phyloP scores from a whole-genome alignment of 2,797 vertebrate species.

The Platyrinchus mystaceus region DNA sequence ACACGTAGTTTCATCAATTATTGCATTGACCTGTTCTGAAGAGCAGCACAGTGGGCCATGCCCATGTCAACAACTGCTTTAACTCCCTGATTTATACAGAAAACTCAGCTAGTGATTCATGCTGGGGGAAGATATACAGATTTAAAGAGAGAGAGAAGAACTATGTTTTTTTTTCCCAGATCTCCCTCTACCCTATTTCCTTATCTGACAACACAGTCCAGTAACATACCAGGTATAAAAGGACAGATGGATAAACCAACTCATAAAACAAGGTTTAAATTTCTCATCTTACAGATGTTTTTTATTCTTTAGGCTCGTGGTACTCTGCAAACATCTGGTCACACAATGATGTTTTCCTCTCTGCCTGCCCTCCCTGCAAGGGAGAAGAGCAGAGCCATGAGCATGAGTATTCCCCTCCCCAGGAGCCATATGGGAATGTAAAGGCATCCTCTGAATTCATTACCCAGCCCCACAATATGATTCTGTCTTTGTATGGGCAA shows the following conservation, averaged over 20 bases:
- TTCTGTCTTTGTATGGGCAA: slow-evolving; percentile 1
- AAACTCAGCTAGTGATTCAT: not conserved
- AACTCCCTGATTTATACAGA: not conserved
- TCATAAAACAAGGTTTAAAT: not conserved
- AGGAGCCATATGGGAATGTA: slow-evolving; percentile 41
- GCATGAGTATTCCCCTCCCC: slow-evolving; percentile 7
- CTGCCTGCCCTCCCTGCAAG: not conserved
- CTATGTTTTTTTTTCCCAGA: not conserved
- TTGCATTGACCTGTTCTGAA: not conserved
- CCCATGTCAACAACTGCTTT: not conserved
- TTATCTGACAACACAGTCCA: not conserved
- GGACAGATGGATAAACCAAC: not conserved
- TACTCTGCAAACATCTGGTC: slow-evolving; percentile 5
- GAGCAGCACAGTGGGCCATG: not conserved
- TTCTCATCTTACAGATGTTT: not conserved
- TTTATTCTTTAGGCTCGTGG: not conserved
- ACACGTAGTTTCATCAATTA: not conserved
- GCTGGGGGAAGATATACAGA: not conserved
- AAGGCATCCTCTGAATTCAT: slow-evolving; percentile 48
- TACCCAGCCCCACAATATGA: slow-evolving; percentile 45
- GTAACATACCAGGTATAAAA: not conserved
- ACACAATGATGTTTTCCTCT: not conserved
- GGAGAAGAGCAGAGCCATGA: not conserved
- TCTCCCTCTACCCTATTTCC: not conserved
- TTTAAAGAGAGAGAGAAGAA: not conserved